Evolutionary conservation across 2,113 vertebrate species (phyloP), one percentile per base, ranked within the genome.

Genomic region (Stegostoma tigrinum): DNA sequence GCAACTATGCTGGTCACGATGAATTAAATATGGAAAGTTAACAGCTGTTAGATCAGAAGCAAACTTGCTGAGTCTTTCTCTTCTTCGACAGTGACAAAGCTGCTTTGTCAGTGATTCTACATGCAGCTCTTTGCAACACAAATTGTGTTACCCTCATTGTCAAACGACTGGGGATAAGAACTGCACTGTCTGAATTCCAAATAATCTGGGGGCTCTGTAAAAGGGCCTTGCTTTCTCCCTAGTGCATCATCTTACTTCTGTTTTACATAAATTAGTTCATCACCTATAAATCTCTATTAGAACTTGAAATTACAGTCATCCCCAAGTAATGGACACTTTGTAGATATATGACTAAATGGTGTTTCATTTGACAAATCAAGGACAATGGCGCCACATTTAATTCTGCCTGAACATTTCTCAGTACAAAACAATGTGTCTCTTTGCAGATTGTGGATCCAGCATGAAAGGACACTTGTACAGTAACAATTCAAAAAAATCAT

Each of bases 1-100:
- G 94, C 42, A 95, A 95, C 67, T 75, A 70, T 75, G 94, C 94
- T 75, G 94, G 94, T 95, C 94, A 95, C 94, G 68, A 95, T 48
- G n/a, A 95, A 95, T 72, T 95, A 95, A 95, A 95, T 95, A 95
- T 95, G 94, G 94, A 75, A 95, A 95, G 94, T 75, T 95, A 95
- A 95, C 94, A 95, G 94, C 94, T 95, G 94, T 72, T 95, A 45
- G 42, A 75, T 72, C 66, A 24, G 15, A 72, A 75, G 68, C 42
- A 95, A 95, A 95, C 94, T 95, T 95, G 94, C 94, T 95, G 94
- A 95, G 94, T 52, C 94, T 75, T 95, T 95, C 12, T 45, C 68
- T 95, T 95, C 94, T 95, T 48, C 23, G 94, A 95, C 94, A 95
- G 68, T 95, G 94, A 95, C 94, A 95, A 95, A 95, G 67, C 68